phyloP scores from a whole-genome alignment of 2,888 invertebrate genomes.

The Thyatira batis region DNA sequence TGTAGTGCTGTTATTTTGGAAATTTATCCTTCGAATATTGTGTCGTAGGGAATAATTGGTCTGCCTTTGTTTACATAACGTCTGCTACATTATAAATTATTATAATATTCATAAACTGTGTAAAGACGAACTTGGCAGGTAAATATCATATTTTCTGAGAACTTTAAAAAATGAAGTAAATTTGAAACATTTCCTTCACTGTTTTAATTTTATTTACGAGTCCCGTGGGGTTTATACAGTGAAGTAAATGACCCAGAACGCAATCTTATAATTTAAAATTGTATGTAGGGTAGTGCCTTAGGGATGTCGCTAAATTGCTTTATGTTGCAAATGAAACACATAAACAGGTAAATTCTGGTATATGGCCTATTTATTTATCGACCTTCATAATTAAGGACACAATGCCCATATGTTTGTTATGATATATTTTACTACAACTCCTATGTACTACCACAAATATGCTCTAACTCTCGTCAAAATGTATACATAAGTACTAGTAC shows the following conservation, averaged over 20 bases:
- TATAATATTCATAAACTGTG: too few relatives aligned
- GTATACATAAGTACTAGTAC: too few relatives aligned
- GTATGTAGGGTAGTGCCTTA: not conserved
- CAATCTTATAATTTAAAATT: slow-evolving; percentile 2
- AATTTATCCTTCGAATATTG: too few relatives aligned
- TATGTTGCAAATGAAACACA: not conserved
- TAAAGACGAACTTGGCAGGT: not conserved
- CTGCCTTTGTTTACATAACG: too few relatives aligned
- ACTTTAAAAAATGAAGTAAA: not conserved
- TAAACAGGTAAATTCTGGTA: not conserved
- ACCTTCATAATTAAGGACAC: not conserved
- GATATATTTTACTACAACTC: too few relatives aligned
- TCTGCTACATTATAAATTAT: too few relatives aligned
- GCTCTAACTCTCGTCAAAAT: too few relatives aligned
- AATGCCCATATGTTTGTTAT: too few relatives aligned
- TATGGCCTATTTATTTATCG: not conserved
- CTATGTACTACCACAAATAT: too few relatives aligned
- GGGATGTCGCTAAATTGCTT: not conserved
- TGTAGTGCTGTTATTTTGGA: too few relatives aligned
- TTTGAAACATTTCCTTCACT: not conserved
- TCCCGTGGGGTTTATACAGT: not conserved
- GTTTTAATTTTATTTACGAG: not conserved
- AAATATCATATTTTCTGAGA: not conserved
- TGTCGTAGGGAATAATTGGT: too few relatives aligned
- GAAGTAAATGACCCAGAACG: not conserved